These are phyloP conservation scores for Poliocrania exsul DNA, from an alignment of 2,797 vertebrate species.

Conservation along the genomic window DNA sequence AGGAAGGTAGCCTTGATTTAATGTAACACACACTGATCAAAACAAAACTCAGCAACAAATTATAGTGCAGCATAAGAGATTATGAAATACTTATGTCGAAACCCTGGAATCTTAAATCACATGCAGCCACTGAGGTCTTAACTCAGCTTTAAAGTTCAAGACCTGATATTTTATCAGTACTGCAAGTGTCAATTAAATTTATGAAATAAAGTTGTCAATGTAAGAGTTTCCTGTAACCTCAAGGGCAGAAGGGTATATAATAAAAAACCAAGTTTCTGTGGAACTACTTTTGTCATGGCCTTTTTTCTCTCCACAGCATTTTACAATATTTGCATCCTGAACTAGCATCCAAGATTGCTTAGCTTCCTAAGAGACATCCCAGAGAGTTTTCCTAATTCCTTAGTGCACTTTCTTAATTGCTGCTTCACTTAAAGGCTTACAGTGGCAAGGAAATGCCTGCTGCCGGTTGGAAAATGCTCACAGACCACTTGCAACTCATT, in stretches of 20 bases:
- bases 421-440: not conserved
- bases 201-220: not conserved
- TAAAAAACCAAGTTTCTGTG: not conserved
- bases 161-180: not conserved
- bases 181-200: not conserved
- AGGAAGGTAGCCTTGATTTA: not conserved
- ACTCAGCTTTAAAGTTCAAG: not conserved
- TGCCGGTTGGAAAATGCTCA: not conserved
- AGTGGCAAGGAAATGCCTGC: not conserved
- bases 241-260: not conserved
- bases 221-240: not conserved
- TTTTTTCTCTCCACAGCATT: not conserved
- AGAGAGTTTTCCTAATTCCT: not conserved
- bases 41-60: slow-evolving; percentile 22
- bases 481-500: not conserved
- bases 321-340: not conserved
- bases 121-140: not conserved
- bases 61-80: not conserved
- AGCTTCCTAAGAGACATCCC: not conserved
- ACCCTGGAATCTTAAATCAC: not conserved
- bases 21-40: slow-evolving; percentile 1
- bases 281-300: not conserved
- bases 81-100: not conserved
- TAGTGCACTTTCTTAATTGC: not conserved
- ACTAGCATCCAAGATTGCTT: not conserved